A percentile compares a stretch with the other conserved stretches of the same genome.
Conservation (phyloP, 2,888 invertebrate genomes). For the Trichopoda pennipes region DNA sequence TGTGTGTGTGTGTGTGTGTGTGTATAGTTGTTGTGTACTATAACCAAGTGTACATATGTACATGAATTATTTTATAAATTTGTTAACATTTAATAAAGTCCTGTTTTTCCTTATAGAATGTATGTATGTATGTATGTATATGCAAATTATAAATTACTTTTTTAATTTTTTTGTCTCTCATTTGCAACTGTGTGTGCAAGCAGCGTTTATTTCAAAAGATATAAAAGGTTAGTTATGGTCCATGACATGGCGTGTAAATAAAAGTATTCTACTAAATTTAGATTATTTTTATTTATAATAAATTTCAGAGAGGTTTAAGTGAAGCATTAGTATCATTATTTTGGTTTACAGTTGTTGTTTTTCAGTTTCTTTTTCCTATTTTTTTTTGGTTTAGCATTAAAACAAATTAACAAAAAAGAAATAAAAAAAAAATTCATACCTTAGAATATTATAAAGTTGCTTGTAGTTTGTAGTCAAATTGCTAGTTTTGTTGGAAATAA, state of each 20-base stretch:
- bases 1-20: neutral
- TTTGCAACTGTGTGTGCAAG: neutral
- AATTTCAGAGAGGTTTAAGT: conserved; percentile 28
- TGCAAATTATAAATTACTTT: conserved; percentile 56
- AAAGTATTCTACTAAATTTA: conserved; percentile 24
- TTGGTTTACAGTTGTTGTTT: conserved; percentile 21
- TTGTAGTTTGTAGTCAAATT: conserved; percentile 46
- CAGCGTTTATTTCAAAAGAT: conserved; percentile 3
- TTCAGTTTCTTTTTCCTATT: neutral
- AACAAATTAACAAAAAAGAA: neutral
- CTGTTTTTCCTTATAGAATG: conserved; percentile 45
- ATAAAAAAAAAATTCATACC: conserved; percentile 39
- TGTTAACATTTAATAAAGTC: conserved; percentile 49
- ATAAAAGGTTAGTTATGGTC: conserved; percentile 36
- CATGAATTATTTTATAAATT: conserved; percentile 34
- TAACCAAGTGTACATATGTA: conserved; percentile 4
- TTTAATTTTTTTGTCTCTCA: neutral
- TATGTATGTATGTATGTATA: conserved; percentile 27
- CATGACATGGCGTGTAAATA: conserved; percentile 26
- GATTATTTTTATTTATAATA: conserved; percentile 25
- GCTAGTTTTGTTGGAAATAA: conserved; percentile 50
- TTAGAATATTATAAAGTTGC: conserved; percentile 24
- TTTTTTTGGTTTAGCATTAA: conserved; percentile 19
- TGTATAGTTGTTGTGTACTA: conserved; percentile 11
- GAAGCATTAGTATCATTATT: conserved; percentile 46